phyloP scores from a whole-genome alignment of 2,888 invertebrate genomes.

The Lottia gigantea region DNA sequence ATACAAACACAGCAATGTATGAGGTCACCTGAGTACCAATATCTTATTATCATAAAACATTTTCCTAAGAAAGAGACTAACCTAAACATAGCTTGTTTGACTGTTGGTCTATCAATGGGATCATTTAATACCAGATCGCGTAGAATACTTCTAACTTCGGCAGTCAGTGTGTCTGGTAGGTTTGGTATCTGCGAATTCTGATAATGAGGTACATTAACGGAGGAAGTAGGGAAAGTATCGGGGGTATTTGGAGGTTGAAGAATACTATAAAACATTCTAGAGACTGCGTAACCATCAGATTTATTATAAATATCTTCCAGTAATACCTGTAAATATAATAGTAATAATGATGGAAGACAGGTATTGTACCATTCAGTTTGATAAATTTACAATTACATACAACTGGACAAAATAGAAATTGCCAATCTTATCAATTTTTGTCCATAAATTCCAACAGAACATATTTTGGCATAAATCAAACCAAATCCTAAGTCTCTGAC shows the following conservation, averaged over 20 bases:
- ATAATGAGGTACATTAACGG: constrained; percentile 32
- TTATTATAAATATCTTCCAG: constrained; percentile 32
- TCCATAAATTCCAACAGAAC: too few species aligned
- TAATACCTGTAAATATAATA: constrained; percentile 25
- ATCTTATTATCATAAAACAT: too few species aligned
- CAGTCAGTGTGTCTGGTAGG: constrained; percentile 23
- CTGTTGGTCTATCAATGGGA: constrained; percentile 29
- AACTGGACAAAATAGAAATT: neutral
- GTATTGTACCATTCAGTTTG: neutral
- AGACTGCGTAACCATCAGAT: constrained; percentile 35
- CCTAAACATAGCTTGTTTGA: constrained; percentile 31
- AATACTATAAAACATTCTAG: constrained; percentile 37
- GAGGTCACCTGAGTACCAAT: too few species aligned
- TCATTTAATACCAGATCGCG: constrained; percentile 32
- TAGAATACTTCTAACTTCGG: constrained; percentile 28
- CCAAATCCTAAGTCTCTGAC: too few species aligned
- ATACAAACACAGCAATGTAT: too few species aligned
- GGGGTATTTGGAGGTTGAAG: constrained; percentile 22
- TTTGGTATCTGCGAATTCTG: constrained; percentile 30
- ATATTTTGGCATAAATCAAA: too few species aligned
- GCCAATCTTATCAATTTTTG: too few species aligned
- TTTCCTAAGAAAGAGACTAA: neutral
- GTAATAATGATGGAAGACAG: too few species aligned
- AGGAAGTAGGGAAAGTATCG: constrained; percentile 30
- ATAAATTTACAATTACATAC: neutral